Base-by-base conservation (phyloP, 2,797 vertebrate genomes). In the Aeoliscus strigatus region DNA sequence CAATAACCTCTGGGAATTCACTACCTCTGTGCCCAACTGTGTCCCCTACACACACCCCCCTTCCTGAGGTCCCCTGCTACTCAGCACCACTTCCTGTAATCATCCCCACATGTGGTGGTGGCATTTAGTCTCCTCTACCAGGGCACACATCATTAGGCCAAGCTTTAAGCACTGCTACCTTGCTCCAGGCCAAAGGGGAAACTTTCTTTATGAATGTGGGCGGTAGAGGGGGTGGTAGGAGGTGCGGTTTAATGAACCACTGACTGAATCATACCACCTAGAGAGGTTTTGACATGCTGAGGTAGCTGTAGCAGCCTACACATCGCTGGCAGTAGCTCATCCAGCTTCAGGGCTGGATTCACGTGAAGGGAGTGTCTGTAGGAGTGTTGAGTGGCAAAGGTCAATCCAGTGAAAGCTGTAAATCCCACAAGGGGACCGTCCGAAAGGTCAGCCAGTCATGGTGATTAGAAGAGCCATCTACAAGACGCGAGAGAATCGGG, bases 51-150 rank as follows among this genome's bases (percentile, higher is more conserved):
- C 40, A 16, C 53, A 54, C 59, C 60, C 46, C 68, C 51, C 18
- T 51, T 77, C 57, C 59, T 1, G 13, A 59, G 73, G 76, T 84
- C 76, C 73, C 81, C 77, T 66, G 65, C 74, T 76, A 76, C 79
- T 80, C 70, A 68, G 63, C 67, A 72, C 65, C 42, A 81, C 84
- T 87, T 89, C 86, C 86, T 86, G 85, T 85, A 86, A 87, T 87
- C 86, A 85, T 88, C 84, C 73, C 81, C 82, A 82, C 81, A 87
- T 87, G 87, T 82, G 85, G 88, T 66, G 80, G 86, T 79, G 76
- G 77, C 75, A 79, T 81, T 84, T 70, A 81, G 80, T 62, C 72
- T 76, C 58, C 42, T 70, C 73, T 50, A 72, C 70, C 64, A 65
- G 67, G 81, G 84, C 81, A 84, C 83, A 88, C 81, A 83, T 88